Evolutionary conservation across 2,797 vertebrate species (phyloP), one percentile per base, ranked within the genome.

Genomic region (Onychomys arenicola): DNA sequence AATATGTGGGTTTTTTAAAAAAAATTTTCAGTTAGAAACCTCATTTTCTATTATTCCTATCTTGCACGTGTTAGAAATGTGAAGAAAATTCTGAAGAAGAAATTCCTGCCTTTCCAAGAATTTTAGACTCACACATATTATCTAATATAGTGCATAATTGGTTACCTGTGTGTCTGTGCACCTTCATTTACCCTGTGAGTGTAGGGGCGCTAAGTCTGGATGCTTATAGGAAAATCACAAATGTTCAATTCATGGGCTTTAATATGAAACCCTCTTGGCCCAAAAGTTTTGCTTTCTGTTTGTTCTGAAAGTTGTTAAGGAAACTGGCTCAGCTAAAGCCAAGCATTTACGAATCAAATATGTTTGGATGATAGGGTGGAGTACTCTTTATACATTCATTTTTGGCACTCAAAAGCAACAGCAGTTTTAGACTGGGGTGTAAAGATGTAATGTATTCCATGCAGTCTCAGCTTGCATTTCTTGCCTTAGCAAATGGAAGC

Each of bases 271-370:
- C 32, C 27, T 87, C 46, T 95, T 87, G 75, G 69, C n/a, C 49
- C 89, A 59, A 82, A 21, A 71, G 52, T 86, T 96, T 88, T 96
- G 61, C 88, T 95, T 94, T 95, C 91, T 94, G 27, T 97, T 96
- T 96, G 40, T 89, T 96, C 78, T 97, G 46, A 91, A 96, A 81
- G 82, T 95, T 96, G 78, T 97, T 97, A 96, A 96, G 83, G 89
- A 97, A 95, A 92, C 59, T 90, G 88, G 23, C 63, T 95, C n/a
- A 76, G 49, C 27, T 76, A 59, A 93, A 94, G 69, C 82, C 83
- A 91, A 52, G 29, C 76, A 86, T 89, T 94, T 90, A 89, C 32
- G 83, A 95, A 93, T 94, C 75, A 77, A 92, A 21, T 86, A 65
- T 43, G 6, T 93, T 96, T 91, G 75, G 80, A 91, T 90, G 71